Conservation (phyloP, 1,140 invertebrate genomes). For the Lysiphlebus fabarum region DNA sequence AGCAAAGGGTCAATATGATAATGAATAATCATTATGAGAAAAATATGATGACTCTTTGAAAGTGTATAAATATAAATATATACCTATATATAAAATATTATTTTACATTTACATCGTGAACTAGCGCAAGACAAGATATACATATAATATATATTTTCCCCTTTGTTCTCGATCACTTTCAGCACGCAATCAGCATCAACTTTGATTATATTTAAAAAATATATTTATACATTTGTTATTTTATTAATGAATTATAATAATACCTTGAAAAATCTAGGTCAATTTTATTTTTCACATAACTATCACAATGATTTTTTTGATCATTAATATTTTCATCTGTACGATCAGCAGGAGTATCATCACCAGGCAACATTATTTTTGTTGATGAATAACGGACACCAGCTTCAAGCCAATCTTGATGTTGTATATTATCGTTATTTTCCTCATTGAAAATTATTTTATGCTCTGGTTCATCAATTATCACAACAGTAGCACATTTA, state of each 20-base stretch:
- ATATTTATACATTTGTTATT: neutral
- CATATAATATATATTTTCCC: conserved; percentile 3
- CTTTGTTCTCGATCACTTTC: neutral
- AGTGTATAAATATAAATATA: too few relatives aligned
- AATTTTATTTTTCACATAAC: conserved; percentile 31
- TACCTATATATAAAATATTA: neutral
- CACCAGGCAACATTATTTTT: conserved; percentile 46
- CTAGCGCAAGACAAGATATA: neutral
- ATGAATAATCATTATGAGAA: neutral
- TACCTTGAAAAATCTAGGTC: conserved; percentile 53
- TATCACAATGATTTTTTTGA: conserved; percentile 19
- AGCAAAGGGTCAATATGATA: conserved; percentile 19
- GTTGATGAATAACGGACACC: conserved; percentile 52
- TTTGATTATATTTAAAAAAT: neutral
- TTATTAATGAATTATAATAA: neutral
- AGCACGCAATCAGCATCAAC: neutral
- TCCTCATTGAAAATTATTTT: conserved; percentile 34
- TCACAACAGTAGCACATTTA: conserved; percentile 42
- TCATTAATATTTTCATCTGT: conserved; percentile 39
- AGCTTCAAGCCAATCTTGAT: conserved; percentile 51
- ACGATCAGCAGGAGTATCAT: conserved; percentile 32
- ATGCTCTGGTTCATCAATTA: conserved; percentile 42
- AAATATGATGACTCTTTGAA: conserved; percentile 16
- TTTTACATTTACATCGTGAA: neutral
- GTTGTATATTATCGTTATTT: conserved; percentile 44